These are phyloP conservation scores for Cettia cetti DNA, from an alignment of 2,113 vertebrate species.

Conservation along the genomic window DNA sequence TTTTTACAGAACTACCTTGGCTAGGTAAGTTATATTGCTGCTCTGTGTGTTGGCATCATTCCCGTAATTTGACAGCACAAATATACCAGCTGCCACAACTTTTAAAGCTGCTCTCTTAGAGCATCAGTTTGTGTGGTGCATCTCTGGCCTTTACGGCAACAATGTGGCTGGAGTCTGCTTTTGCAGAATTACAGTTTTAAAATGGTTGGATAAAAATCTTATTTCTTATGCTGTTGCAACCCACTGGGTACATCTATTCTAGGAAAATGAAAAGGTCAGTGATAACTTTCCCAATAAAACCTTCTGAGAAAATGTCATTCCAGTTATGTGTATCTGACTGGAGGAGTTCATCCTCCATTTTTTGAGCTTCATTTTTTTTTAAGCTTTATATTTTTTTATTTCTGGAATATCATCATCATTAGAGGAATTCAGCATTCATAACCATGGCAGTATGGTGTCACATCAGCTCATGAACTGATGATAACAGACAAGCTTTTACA, in stretches of 20 bases:
- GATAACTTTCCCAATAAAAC: conserved; percentile 42
- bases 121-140: not conserved
- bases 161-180: not conserved
- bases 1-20: not conserved
- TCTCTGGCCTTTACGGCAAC: not conserved
- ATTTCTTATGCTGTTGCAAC: conserved; percentile 42
- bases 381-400: not conserved
- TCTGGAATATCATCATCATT: conserved; percentile 19
- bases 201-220: conserved; percentile 28
- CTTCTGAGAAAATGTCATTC: conserved; percentile 46
- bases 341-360: not conserved
- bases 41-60: not conserved
- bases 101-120: not conserved
- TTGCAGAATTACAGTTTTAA: not conserved
- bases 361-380: not conserved
- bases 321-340: not conserved
- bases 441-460: not conserved
- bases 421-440: not conserved
- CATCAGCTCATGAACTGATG: not conserved
- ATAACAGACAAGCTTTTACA: not conserved
- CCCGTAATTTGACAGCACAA: not conserved
- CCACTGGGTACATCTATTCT: conserved; percentile 31
- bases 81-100: not conserved
- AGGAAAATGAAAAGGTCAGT: conserved; percentile 59
- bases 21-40: not conserved